Base-by-base conservation (phyloP, 2,113 vertebrate species). In the Scopus umbretta region DNA sequence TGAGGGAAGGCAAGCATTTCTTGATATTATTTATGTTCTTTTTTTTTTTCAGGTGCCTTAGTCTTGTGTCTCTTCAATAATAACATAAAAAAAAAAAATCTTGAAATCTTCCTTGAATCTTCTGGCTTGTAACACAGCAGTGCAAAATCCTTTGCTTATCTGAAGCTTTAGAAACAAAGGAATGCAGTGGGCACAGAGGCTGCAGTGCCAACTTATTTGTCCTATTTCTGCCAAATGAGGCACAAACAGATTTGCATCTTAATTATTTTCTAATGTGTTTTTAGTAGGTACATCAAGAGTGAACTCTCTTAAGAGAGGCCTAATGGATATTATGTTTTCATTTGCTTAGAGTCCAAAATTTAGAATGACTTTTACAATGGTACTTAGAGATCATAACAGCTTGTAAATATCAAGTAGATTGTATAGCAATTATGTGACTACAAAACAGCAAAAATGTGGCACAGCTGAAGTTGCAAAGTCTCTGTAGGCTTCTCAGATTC, bases 211-310 rank as follows among this genome's bases (percentile, higher is more conserved):
- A 11, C 5, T 56, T 81, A 66, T 18, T 78, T 68, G 38, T 70
- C 42, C 34, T 52, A 7, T n/a, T 66, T 91, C 49, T 85, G 74
- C 95, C 66, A 86, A 91, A 63, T 52, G 25, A 80, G 86, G 73
- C 76, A 94, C 62, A 95, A 73, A 78, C 36, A 92, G 89, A 95
- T 95, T 96, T 94, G 38, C 45, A 75, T 92, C 40, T 56, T 92
- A 92, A 91, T 71, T 87, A 0, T 7, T 94, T 80, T 62, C 75
- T 95, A 85, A 82, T 95, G 45, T 80, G 84, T 87, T 94, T 91
- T 92, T 66, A 66, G 80, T 81, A 66, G 61, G 49, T 73, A 30
- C 53, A 76, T 92, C 40, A 42, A 42, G 78, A 70, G 56, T 86
- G 34, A 90, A 55, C 29, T 78, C n/a, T 80, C 56, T 12, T 22